Evolutionary conservation across 2,797 vertebrate genomes (phyloP).

Genomic region (Podargus strigoides): DNA sequence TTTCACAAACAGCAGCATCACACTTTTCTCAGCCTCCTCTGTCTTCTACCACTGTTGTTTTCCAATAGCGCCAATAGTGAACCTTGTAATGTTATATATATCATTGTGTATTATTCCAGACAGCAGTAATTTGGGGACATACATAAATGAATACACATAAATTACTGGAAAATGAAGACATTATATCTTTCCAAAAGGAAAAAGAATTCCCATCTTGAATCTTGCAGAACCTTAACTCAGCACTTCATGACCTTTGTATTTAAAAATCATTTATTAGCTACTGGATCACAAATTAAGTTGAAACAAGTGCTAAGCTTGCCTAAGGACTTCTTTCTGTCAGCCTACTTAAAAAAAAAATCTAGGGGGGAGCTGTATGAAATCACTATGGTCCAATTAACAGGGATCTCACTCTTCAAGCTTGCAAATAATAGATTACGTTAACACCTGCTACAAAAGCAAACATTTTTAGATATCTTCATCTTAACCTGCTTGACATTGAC

Average conservation of each 20-base stretch:
- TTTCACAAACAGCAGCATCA: neutral
- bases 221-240: neutral
- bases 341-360: neutral
- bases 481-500: constrained; percentile 56
- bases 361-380: constrained; percentile 28
- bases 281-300: neutral
- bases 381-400: constrained; percentile 70
- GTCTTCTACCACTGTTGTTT: neutral
- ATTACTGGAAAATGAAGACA: neutral
- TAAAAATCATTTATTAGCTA: neutral
- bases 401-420: constrained; percentile 55
- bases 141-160: neutral
- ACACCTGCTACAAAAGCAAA: constrained; percentile 69
- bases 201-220: neutral
- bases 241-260: neutral
- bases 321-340: constrained; percentile 10
- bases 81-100: neutral
- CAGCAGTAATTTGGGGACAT: neutral
- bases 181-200: neutral
- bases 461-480: constrained; percentile 68
- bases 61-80: neutral
- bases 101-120: neutral
- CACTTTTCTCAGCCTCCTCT: neutral
- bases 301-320: neutral
- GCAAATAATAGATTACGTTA: constrained; percentile 61